Evolutionary conservation across 2,797 vertebrate species (phyloP).

Genomic region (Crenichthys baileyi): DNA sequence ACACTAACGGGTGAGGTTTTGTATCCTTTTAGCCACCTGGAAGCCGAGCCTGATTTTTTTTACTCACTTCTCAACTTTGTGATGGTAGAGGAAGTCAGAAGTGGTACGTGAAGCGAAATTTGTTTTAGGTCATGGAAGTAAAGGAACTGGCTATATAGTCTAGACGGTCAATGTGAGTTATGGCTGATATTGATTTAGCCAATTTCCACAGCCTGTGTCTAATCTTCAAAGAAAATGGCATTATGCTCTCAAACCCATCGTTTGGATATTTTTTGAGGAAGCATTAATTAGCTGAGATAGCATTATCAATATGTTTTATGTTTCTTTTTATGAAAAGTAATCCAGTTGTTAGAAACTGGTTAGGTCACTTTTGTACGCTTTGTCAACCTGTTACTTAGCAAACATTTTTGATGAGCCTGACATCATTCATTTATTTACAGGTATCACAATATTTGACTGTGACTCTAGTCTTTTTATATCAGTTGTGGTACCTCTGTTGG

Average conservation of each 20-base stretch:
- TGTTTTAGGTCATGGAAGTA: constrained; percentile 44
- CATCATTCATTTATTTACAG: background rate
- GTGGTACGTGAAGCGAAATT: constrained; percentile 30
- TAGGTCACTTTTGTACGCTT: background rate
- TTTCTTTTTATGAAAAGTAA: background rate
- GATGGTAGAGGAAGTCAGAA: constrained; percentile 11
- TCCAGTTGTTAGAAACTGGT: background rate
- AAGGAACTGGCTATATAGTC: constrained; percentile 19
- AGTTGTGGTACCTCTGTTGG: too few species aligned
- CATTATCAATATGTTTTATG: background rate
- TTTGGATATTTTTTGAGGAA: background rate
- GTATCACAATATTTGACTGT: background rate
- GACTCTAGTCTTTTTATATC: background rate
- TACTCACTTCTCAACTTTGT: constrained; percentile 33
- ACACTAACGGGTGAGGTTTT: constrained; percentile 55
- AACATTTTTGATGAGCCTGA: background rate
- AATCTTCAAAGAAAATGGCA: background rate
- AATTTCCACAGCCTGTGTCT: background rate
- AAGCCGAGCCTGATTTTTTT: constrained; percentile 29
- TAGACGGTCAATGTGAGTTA: constrained; percentile 29
- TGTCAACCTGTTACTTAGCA: background rate
- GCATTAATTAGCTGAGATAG: too few species aligned
- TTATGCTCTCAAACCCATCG: background rate
- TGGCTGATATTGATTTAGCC: constrained; percentile 19
- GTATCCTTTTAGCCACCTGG: constrained; percentile 31